Conservation (phyloP, 2,888 invertebrate genomes). For the Atrina japonica region DNA sequence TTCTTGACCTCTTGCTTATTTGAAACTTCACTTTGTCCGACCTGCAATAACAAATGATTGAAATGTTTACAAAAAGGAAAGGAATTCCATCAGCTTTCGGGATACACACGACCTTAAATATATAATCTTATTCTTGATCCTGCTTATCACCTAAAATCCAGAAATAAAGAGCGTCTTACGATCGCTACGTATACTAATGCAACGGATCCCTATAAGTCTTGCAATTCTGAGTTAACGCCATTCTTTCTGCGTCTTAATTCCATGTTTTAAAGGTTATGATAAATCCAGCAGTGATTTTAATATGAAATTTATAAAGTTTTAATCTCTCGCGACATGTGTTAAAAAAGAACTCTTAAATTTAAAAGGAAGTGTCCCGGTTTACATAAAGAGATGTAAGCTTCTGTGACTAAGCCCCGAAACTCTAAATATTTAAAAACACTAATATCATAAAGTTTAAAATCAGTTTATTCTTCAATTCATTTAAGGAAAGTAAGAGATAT, state of each 20-base stretch:
- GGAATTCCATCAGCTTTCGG: not conserved
- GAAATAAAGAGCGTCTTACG: constrained; percentile 7
- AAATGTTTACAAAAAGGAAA: constrained; percentile 5
- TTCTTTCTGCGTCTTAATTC: constrained; percentile 18
- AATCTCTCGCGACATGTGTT: constrained; percentile 16
- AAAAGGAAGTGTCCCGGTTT: not conserved
- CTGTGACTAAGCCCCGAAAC: no score
- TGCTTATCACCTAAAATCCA: constrained; percentile 19
- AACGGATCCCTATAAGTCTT: no score
- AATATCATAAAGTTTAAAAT: no score
- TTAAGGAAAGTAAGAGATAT: no score
- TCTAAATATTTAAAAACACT: no score
- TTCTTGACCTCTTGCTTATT: not conserved
- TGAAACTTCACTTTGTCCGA: no score
- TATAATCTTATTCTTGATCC: constrained; percentile 22
- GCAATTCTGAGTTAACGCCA: no score
- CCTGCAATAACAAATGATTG: not conserved
- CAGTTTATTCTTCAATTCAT: no score
- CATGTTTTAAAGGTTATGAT: constrained; percentile 7
- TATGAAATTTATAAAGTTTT: constrained; percentile 25
- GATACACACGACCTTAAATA: not conserved
- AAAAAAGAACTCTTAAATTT: constrained; percentile 3
- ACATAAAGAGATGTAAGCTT: no score
- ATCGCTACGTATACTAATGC: not conserved
- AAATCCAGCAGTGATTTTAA: constrained; percentile 22